phyloP scores from a whole-genome alignment of 2,797 vertebrate species.

The Selene dorsalis region DNA sequence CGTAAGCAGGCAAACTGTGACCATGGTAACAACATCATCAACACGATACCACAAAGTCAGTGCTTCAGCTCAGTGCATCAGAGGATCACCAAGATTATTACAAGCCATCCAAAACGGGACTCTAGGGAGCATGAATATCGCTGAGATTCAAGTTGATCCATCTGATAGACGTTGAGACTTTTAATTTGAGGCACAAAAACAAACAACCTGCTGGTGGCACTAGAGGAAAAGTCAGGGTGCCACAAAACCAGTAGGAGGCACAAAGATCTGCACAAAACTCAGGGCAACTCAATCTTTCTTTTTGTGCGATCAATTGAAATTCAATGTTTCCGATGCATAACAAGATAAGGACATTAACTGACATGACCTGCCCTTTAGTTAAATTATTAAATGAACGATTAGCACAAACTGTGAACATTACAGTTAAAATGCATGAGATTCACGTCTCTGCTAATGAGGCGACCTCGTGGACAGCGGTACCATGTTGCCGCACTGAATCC shows the following conservation, averaged over 20 bases:
- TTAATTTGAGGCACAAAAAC: no score
- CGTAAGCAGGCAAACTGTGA: no score
- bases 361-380: conserved; percentile 36
- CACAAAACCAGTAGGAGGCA: neutral
- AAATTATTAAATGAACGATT: conserved; percentile 46
- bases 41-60: no score
- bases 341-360: neutral
- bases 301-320: neutral
- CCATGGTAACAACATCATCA: no score
- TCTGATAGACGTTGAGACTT: no score
- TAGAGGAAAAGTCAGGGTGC: neutral
- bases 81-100: no score
- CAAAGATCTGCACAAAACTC: neutral
- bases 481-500: conserved; percentile 13
- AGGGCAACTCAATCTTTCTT: no score
- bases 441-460: conserved; percentile 30
- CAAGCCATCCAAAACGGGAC: no score
- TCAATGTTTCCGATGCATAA: neutral
- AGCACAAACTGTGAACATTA: conserved; percentile 15
- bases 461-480: neutral
- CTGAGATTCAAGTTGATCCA: no score
- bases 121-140: neutral
- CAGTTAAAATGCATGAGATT: conserved; percentile 26
- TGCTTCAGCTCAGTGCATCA: no score
- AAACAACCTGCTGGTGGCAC: neutral